phyloP scores from a whole-genome alignment of 2,113 vertebrate genomes.

The Chloropsis cyanopogon region DNA sequence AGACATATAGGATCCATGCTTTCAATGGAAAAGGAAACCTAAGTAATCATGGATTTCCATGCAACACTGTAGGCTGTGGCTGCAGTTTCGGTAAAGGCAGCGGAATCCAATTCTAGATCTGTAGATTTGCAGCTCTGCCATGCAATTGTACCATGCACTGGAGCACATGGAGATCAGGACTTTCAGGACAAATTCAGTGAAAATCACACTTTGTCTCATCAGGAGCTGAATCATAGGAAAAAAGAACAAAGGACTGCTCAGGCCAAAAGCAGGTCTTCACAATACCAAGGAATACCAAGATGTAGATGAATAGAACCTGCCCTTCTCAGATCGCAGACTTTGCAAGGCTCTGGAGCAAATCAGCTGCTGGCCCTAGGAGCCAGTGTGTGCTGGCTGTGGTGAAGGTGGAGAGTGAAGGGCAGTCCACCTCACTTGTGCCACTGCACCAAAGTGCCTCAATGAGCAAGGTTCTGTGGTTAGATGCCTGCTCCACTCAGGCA shows the following conservation, averaged over 20 bases:
- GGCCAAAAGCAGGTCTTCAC: not conserved
- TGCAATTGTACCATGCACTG: not conserved
- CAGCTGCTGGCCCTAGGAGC: not conserved
- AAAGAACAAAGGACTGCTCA: not conserved
- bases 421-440: rapidly evolving
- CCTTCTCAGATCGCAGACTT: not conserved
- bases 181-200: not conserved
- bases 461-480: not conserved
- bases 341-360: not conserved
- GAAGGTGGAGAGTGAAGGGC: not conserved
- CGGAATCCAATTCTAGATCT: not conserved
- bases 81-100: not conserved
- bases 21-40: not conserved
- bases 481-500: not conserved
- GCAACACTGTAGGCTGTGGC: not conserved
- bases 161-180: not conserved
- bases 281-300: not conserved
- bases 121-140: not conserved
- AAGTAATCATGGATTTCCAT: not conserved
- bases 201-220: not conserved
- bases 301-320: not conserved
- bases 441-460: not conserved
- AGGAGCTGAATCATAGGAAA: not conserved
- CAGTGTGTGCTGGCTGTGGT: not conserved
- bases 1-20: not conserved